Evolutionary conservation across 1,140 invertebrate genomes (phyloP), one percentile per base, ranked within the genome.

Genomic region (Copidosoma floridanum): DNA sequence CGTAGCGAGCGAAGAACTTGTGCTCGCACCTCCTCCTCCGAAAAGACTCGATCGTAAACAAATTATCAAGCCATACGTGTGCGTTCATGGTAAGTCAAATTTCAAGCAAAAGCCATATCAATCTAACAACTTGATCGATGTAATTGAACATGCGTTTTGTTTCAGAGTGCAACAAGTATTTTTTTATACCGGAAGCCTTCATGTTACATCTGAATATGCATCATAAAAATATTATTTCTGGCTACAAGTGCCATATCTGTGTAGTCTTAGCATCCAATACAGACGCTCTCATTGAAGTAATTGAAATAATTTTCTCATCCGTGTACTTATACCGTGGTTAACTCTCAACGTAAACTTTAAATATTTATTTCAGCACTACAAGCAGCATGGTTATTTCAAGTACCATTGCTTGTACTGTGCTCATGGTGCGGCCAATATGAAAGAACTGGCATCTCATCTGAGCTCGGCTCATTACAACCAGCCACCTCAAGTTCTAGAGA

Each of bases 361-460:
- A n/a, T n/a, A n/a, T n/a, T 41, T 59, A 51, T 57, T 65, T 63
- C 41, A 78, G 71, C 80, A 81, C 58, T 82, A 83, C 57, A 79
- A 77, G 21, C 27, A 57, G 4, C 83, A 84, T 44, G 73, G 73
- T 10, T 74, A 79, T 61, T 75, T 75, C 27, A 81, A 79, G 24
- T 83, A 74, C 43, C 83, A 84, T 47, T 85, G 83, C 48, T 66
- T 80, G 2, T 83, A 83, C 59, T 85, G 83, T 57, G 29, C 75
- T 10, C 71, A 72, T 65, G 83, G 82, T 7, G 63, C 75, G 3
- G 70, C 80, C n/a, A 70, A 64, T 7, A 58, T 73, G 3, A 64
- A 67, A 12, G 80, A 82, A 16, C 68, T 83, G 20, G 72, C 81
- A 12, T 63, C 65, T 29, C 83, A 85, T 73, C 70, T 84, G 1